Base-by-base conservation (phyloP, 2,888 invertebrate genomes). In the Eutolmus rufibarbis region DNA sequence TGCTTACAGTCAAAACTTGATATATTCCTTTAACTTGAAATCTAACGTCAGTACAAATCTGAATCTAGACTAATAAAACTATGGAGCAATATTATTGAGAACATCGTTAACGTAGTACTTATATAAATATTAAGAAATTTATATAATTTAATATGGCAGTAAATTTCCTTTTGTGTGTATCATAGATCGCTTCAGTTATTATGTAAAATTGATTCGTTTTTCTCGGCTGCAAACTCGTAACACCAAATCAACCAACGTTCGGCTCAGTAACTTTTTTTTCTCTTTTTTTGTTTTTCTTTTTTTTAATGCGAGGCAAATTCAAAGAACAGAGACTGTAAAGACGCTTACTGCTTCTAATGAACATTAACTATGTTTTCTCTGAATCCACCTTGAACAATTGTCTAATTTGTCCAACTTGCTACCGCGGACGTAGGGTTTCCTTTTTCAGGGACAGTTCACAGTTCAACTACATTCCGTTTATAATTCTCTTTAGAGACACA, bases 51-150 rank as follows among this genome's bases (percentile, higher is more conserved):
- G 43, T 85, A 85, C 74, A 85, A 85, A 85, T 85, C 85, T 85
- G 74, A 85, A 85, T 19, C 74, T 74, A 74, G 74, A 74, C 74
- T 85, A 85, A 43, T 74, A 85, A 85, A 85, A 85, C 74, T 85
- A 85, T 85, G 85, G 85, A 85, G 85, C 85, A 85, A 74, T 85
- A 85, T 85, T 74, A 74, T 85, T 85, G 74, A 85, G 85, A 85
- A 85, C 85, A 85, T 74, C 85, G 74, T 85, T 74, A 85, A 85
- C 85, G 46, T 46, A 85, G 74, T 85, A 85, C 74, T 40, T 28
- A 85, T 85, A 85, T 85, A 85, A 85, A 85, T 85, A 85, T 85
- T 74, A 85, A 85, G 85, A 85, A 85, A 85, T 85, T 85, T 43
- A 74, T 85, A 85, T 74, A 85, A 85, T 85, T 85, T 74, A 85